Evolutionary conservation across 35 echinoderm and acorn worm species (phyloP).

Genomic region (Holothuria glaberrima): DNA sequence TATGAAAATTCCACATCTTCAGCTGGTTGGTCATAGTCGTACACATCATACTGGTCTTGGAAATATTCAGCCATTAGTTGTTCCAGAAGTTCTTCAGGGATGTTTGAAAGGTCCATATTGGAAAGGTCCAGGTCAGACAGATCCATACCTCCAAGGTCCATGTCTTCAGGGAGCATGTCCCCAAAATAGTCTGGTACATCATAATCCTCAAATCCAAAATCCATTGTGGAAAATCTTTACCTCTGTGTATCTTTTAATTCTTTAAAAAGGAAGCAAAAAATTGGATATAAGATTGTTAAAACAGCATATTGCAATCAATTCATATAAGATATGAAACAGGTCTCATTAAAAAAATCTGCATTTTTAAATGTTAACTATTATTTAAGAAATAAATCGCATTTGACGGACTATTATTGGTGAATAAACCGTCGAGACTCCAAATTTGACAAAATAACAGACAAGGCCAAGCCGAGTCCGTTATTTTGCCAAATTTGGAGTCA

Average conservation of each 20-base stretch:
- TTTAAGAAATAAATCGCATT: too few relatives aligned
- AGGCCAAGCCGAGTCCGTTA: too few relatives aligned
- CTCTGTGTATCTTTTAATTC: neutral
- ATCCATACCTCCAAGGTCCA: slow-evolving; percentile 19
- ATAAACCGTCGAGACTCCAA: too few relatives aligned
- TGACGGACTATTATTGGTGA: too few relatives aligned
- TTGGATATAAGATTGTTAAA: neutral
- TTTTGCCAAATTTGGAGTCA: too few relatives aligned
- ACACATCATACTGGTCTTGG: slow-evolving; percentile 19
- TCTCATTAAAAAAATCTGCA: too few relatives aligned
- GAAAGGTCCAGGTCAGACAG: slow-evolving; percentile 32
- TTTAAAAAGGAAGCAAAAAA: neutral
- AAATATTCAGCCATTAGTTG: slow-evolving; percentile 47
- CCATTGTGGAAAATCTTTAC: slow-evolving; percentile 11
- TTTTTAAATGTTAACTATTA: too few relatives aligned
- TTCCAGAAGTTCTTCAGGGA: slow-evolving; percentile 41
- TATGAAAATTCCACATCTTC: slow-evolving; percentile 43
- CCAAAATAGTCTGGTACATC: slow-evolving; percentile 37
- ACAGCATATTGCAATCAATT: too few relatives aligned
- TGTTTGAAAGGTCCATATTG: slow-evolving; percentile 35
- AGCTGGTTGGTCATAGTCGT: slow-evolving; percentile 41
- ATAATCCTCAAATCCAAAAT: slow-evolving; percentile 44
- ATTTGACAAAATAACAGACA: too few relatives aligned
- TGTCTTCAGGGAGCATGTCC: slow-evolving; percentile 29
- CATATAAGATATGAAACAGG: too few relatives aligned